Conservation (phyloP, 1,140 invertebrate genomes). For the Megalopta genalis region DNA sequence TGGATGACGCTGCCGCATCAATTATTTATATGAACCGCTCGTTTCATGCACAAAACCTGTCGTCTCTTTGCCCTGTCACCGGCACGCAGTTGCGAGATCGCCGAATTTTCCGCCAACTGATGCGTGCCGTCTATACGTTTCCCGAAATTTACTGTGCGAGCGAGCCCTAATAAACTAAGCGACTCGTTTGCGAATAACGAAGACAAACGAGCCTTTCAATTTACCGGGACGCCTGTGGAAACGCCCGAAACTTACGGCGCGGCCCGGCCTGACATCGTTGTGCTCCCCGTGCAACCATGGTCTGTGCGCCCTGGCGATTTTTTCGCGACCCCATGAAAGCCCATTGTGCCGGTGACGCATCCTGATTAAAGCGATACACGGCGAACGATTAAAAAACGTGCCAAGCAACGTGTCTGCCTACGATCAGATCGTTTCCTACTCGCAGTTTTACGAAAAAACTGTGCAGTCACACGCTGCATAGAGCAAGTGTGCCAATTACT, state of each 20-base stretch:
- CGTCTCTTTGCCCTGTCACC: background rate
- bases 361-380: constrained; percentile 16
- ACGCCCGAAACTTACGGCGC: background rate
- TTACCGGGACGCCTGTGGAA: constrained; percentile 4
- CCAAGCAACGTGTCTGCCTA: background rate
- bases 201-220: constrained; percentile 61
- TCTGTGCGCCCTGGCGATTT: background rate
- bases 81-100: constrained; percentile 6
- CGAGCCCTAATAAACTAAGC: constrained; percentile 10
- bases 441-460: too few species aligned
- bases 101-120: constrained; percentile 24
- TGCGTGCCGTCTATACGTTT: background rate
- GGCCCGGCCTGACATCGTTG: background rate
- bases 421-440: too few species aligned
- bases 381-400: background rate
- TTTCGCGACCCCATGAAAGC: background rate
- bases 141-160: background rate
- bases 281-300: background rate
- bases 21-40: constrained; percentile 17
- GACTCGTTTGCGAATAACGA: constrained; percentile 49
- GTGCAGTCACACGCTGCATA: too few species aligned
- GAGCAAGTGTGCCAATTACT: too few species aligned
- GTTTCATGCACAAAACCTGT: background rate
- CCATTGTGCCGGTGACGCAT: constrained; percentile 18
- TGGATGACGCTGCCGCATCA: constrained; percentile 10